Base-by-base conservation (phyloP, 2,888 invertebrate genomes). In the Oasisia sp. region DNA sequence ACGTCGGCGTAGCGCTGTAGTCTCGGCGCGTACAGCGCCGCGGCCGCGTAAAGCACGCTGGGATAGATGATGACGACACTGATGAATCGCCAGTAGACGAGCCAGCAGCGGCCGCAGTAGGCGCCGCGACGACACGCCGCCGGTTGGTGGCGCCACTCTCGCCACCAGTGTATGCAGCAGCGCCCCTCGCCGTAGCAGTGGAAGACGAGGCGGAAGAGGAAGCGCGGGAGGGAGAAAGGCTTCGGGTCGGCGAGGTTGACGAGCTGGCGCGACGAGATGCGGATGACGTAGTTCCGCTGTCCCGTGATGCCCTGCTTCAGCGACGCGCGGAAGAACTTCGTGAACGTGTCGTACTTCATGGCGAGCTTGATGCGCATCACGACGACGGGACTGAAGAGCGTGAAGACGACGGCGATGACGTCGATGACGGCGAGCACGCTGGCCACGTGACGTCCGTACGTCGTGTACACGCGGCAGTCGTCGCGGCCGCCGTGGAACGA, bases 101-200 rank as follows among this genome's bases (percentile, higher is more conserved):
- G 89, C 93, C 93, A 94, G 89, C 92, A 93, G 56, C 92, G 74
- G 14, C 92, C 92, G 92, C 93, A 93, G 32, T 89, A 91, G 1
- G 93, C 93, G 14, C 92, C 32, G 32, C 89, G 90, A 32, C 91
- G 74, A 89, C 94, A 94, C 38, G 93, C 89, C 12, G 89, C n/a
- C 11, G 94, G 94, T 91, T 94, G 94, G 89, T 93, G 92, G 11
- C 92, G 89, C 94, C 94, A 94, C 58, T 94, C 92, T 1, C 93
- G 93, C 94, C 94, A 94, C 93, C 93, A 94, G 92, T 94, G 94
- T 89, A 94, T 94, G 92, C 94, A 94, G 91, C 94, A 94, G 56
- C 94, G 89, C 44, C 94, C 94, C 92, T 94, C 94, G 44, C 94
- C 94, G 89, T 94, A 94, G 90, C 94, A 94, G 90, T 94, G 94